phyloP scores from a whole-genome alignment of 2,888 invertebrate species.

The Diogma glabrata region DNA sequence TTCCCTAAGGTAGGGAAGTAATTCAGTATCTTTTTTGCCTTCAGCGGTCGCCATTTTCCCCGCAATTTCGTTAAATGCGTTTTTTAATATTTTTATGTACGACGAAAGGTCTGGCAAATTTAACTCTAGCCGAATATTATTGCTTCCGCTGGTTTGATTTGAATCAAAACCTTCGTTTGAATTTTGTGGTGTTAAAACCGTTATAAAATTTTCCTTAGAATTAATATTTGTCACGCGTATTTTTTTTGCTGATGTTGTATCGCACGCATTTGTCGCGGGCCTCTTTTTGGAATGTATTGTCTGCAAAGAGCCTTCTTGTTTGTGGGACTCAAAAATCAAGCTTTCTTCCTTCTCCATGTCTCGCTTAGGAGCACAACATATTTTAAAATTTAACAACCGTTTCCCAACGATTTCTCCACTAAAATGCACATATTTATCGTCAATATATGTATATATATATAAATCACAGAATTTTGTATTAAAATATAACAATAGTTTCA shows the following conservation, averaged over 20 bases:
- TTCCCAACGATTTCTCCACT: too few species aligned
- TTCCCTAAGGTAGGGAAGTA: neutral
- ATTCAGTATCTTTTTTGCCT: neutral
- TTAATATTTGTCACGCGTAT: neutral
- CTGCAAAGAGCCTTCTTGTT: too few species aligned
- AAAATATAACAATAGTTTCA: too few species aligned
- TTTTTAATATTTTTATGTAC: conserved; percentile 14
- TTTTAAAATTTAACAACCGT: too few species aligned
- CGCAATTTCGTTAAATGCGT: conserved; percentile 18
- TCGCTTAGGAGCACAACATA: too few species aligned
- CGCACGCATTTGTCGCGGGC: neutral
- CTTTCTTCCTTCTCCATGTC: too few species aligned
- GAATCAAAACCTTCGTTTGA: neutral
- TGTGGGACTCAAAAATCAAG: too few species aligned
- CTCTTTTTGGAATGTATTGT: too few species aligned
- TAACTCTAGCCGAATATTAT: conserved; percentile 8
- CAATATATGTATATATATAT: too few species aligned
- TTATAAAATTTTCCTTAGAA: neutral
- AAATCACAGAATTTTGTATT: too few species aligned
- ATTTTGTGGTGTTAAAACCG: neutral
- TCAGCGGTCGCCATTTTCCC: conserved; percentile 17
- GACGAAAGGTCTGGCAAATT: conserved; percentile 15
- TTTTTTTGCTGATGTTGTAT: neutral
- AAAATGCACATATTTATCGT: too few species aligned
- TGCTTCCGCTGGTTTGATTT: neutral